A percentile compares a stretch with the other conserved stretches of the same genome.
phyloP scores from a whole-genome alignment of 2,797 vertebrate species.

The Acanthurus tractus region DNA sequence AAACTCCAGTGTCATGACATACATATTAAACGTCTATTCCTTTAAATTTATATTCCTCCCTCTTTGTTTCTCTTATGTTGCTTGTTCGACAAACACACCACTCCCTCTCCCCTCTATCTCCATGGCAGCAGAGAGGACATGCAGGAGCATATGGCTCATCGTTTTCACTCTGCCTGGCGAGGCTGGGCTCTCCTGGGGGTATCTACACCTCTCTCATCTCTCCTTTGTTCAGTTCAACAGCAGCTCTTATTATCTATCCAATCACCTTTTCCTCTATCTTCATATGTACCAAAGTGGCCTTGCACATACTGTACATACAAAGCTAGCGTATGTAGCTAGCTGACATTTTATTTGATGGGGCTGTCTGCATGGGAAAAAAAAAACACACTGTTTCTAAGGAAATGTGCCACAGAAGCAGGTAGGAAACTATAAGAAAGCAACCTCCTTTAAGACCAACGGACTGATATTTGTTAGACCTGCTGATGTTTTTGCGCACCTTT shows the following conservation, averaged over 20 bases:
- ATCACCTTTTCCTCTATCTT: constrained; percentile 56
- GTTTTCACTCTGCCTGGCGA: constrained; percentile 83
- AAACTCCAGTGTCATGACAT: constrained; percentile 4
- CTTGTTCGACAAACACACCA: constrained; percentile 66
- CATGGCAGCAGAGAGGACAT: constrained; percentile 81
- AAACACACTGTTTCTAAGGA: constrained; percentile 15
- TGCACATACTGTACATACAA: constrained; percentile 52
- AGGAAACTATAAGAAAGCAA: not conserved
- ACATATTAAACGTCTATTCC: constrained; percentile 29
- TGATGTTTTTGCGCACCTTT: not conserved
- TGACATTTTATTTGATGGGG: constrained; percentile 7
- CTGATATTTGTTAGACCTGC: not conserved
- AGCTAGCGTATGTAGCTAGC: constrained; percentile 3
- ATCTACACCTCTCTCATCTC: constrained; percentile 79
- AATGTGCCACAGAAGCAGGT: constrained; percentile 13
- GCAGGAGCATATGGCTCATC: constrained; percentile 86
- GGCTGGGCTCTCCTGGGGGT: constrained; percentile 81
- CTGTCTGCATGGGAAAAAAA: constrained; percentile 16
- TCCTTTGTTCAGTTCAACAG: constrained; percentile 74
- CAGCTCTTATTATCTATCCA: constrained; percentile 69
- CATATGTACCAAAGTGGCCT: constrained; percentile 35
- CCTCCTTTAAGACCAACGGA: not conserved
- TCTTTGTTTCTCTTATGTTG: constrained; percentile 56
- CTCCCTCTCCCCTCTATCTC: constrained; percentile 77
- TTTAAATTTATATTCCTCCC: constrained; percentile 37